Evolutionary conservation across 2,797 vertebrate species (phyloP).

Genomic region (Protonibea diacanthus): DNA sequence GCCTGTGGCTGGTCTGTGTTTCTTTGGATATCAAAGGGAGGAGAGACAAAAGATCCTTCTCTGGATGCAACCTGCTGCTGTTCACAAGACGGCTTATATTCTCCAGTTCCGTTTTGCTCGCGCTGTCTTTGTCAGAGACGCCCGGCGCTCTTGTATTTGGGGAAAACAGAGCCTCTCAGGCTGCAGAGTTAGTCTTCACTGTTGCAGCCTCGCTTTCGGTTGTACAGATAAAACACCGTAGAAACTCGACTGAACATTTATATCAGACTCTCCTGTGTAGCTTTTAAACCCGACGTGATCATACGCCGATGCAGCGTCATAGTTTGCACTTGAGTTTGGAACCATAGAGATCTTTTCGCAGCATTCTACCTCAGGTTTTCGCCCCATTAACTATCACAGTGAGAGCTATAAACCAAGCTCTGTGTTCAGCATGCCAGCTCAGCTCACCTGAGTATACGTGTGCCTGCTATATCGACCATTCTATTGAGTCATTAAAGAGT

Average conservation of each 20-base stretch:
- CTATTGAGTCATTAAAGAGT: conserved; percentile 74
- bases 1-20: conserved; percentile 55
- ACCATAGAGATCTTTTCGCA: conserved; percentile 30
- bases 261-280: not conserved
- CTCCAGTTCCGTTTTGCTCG: not conserved
- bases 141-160: not conserved
- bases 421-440: conserved; percentile 66
- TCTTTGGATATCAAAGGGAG: conserved; percentile 44
- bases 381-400: conserved; percentile 66
- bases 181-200: not conserved
- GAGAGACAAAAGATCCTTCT: conserved; percentile 26
- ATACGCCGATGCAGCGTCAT: conserved; percentile 28
- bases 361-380: conserved; percentile 55
- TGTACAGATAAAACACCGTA: too few species aligned
- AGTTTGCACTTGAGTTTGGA: conserved; percentile 30
- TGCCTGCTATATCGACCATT: conserved; percentile 73
- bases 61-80: conserved; percentile 50
- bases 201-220: not conserved
- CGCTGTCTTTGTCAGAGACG: not conserved
- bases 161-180: conserved; percentile 16
- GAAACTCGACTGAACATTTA: not conserved
- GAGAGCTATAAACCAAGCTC: conserved; percentile 62
- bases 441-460: conserved; percentile 75
- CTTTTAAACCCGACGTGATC: conserved; percentile 14
- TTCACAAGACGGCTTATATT: conserved; percentile 19